These are phyloP conservation scores for Hydrotaea diabolus DNA, from an alignment of 2,888 invertebrate genomes.

Conservation along the genomic window DNA sequence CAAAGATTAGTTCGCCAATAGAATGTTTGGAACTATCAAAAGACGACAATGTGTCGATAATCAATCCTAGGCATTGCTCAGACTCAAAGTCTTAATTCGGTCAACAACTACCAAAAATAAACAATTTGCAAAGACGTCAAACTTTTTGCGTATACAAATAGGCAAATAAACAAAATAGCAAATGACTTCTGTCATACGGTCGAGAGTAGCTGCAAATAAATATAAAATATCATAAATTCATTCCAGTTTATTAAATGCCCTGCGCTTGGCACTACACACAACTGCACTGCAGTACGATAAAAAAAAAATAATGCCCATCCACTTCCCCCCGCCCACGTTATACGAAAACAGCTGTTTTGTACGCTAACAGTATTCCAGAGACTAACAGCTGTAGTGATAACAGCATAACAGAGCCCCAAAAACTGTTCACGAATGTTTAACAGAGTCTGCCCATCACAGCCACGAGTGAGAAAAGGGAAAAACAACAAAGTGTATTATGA, in stretches of 20 bases:
- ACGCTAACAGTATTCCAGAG: neutral
- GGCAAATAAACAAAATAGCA: too few species aligned
- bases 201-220: neutral
- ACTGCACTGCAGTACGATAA: neutral
- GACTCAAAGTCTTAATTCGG: too few species aligned
- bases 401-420: neutral
- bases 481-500: conserved; percentile 13
- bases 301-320: neutral
- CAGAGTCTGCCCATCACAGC: neutral
- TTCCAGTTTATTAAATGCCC: neutral
- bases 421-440: conserved; percentile 16
- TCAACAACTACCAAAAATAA: neutral
- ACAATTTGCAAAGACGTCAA: neutral
- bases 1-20: too few species aligned
- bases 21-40: too few species aligned
- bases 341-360: neutral
- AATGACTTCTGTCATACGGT: neutral
- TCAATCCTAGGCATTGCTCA: too few species aligned
- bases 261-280: neutral
- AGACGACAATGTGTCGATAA: too few species aligned
- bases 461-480: neutral
- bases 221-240: conserved; percentile 8
- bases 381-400: neutral
- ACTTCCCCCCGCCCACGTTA: neutral
- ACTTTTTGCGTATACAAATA: neutral